phyloP scores from a whole-genome alignment of 2,888 invertebrate species.

The Ferrisia virgata region DNA sequence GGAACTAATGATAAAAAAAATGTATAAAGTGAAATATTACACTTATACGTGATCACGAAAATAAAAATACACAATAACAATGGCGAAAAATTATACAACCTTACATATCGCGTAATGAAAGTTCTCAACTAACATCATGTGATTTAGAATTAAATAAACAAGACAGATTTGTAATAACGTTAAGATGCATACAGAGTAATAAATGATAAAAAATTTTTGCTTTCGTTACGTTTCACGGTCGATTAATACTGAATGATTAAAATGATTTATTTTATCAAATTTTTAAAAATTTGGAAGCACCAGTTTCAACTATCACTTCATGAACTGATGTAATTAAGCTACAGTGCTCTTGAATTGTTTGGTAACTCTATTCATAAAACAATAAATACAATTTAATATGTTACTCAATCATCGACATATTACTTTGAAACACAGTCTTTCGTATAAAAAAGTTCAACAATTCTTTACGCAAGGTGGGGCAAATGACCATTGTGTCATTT shows the following conservation, averaged over 20 bases:
- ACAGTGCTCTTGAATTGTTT: neutral
- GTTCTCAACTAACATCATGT: neutral
- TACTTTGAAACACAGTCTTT: neutral
- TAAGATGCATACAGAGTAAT: neutral
- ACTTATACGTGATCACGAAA: too few relatives aligned
- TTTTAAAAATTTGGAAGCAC: neutral
- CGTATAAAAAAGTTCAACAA: neutral
- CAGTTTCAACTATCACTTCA: neutral
- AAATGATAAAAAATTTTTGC: neutral
- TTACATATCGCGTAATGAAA: neutral
- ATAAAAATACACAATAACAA: too few relatives aligned
- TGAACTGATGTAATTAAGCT: neutral
- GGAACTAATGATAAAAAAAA: too few relatives aligned
- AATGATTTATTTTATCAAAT: neutral
- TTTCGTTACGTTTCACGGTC: neutral
- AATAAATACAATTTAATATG: neutral
- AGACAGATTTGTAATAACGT: too few relatives aligned
- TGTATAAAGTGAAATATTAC: too few relatives aligned
- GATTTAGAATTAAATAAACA: neutral
- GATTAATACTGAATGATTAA: neutral
- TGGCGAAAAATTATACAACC: neutral
- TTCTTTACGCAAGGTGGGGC: neutral
- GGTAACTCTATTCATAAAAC: neutral
- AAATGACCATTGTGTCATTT: slow-evolving; percentile 9
- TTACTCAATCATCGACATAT: neutral